These are phyloP conservation scores for Dipodomys merriami DNA, from an alignment of 2,113 vertebrate species.

Conservation along the genomic window DNA sequence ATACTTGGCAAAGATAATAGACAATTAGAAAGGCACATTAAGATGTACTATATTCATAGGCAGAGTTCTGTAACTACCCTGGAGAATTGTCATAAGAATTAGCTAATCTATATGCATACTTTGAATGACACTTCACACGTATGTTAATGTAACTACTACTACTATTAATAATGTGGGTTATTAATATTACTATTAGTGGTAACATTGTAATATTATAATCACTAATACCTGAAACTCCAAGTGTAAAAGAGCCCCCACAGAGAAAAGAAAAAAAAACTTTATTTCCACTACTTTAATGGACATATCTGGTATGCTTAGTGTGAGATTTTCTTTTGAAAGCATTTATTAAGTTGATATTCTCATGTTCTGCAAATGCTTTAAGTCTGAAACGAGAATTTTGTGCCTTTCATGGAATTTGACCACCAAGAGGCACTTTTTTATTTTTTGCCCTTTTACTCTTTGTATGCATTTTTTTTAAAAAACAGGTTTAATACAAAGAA, in stretches of 20 bases:
- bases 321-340: background rate
- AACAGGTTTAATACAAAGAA: constrained; percentile 67
- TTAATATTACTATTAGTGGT: background rate
- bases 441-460: background rate
- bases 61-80: background rate
- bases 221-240: background rate
- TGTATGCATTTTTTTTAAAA: background rate
- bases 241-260: background rate
- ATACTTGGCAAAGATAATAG: no score
- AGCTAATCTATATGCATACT: background rate
- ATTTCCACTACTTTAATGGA: background rate
- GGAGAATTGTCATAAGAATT: background rate
- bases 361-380: background rate
- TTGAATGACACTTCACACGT: background rate
- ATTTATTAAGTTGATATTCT: background rate
- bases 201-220: background rate
- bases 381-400: constrained; percentile 18
- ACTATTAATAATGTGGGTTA: no score
- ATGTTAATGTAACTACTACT: no score
- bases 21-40: no score
- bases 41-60: no score
- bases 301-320: constrained; percentile 18
- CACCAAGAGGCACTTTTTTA: background rate
- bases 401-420: background rate
- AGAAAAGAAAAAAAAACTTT: background rate